A percentile compares a stretch with the other conserved stretches of the same genome.
phyloP scores from a whole-genome alignment of 92 coral and sea anemone genomes.

The Heliopora coerulea region DNA sequence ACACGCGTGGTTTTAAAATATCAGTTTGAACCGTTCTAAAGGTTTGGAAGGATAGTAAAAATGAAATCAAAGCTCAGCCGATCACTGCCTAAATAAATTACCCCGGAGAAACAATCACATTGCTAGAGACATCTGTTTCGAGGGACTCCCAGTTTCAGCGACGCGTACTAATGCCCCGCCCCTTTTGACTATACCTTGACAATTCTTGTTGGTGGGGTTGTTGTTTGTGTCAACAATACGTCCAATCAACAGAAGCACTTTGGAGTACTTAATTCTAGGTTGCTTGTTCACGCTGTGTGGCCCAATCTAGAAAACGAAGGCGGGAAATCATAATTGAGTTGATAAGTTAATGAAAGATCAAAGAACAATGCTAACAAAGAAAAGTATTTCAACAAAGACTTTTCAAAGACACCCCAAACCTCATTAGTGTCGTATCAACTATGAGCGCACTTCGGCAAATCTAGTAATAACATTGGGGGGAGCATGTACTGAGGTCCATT shows the following conservation, averaged over 20 bases:
- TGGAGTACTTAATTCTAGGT: not conserved
- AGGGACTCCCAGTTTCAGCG: not conserved
- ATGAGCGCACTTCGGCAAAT: not conserved
- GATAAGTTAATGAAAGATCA: constrained; percentile 39
- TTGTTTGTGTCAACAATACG: constrained; percentile 13
- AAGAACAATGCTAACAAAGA: constrained; percentile 31
- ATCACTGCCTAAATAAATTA: not conserved
- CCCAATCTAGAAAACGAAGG: constrained; percentile 9
- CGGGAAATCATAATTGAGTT: constrained; percentile 45
- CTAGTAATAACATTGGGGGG: not conserved
- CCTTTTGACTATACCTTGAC: not conserved
- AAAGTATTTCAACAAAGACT: constrained; percentile 21
- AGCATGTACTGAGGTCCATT: not conserved
- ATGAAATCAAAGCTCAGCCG: not conserved
- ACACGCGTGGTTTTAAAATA: not conserved
- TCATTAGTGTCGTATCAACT: not conserved
- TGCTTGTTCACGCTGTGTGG: constrained; percentile 34
- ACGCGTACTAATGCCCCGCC: not conserved
- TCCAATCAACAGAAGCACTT: not conserved
- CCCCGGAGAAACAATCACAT: too few species aligned
- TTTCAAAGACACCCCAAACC: not conserved
- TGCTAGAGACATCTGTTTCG: too few species aligned
- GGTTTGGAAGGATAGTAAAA: not conserved
- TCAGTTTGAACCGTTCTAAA: not conserved
- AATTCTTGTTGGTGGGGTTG: not conserved